Evolutionary conservation across 2,888 invertebrate genomes (phyloP), one percentile per base, ranked within the genome.

Genomic region (Bellardia bayeri): DNA sequence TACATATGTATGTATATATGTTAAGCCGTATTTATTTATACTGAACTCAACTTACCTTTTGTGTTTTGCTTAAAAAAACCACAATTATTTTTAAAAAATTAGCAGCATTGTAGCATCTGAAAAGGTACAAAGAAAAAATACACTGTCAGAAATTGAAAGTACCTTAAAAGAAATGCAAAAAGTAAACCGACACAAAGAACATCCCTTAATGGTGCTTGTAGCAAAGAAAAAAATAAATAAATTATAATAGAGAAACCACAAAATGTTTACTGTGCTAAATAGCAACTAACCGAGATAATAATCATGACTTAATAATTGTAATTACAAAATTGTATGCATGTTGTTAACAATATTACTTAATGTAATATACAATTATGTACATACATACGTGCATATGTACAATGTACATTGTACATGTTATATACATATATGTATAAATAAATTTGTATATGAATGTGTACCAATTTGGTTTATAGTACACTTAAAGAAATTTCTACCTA

Each of bases 31-130:
- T 23, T 23, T 23, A 23, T 23, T 1, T 23, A 3, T 11, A 13
- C 13, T 11, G 13, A 45, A 14, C n/a, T 30, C 8, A 54, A 66
- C 74, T 83, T 78, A 71, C 78, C 71, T 83, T 54, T 83, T 54
- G 14, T 58, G 11, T 76, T 68, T 68, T 13, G 49, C 51, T 49
- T 13, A n/a, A 30, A 40, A 63, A 54, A 51, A 49, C 82, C 82
- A 68, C 66, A 82, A 69, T 40, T 75, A 68, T 51, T 74, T 68
- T 61, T 33, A 30, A 7, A n/a, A 61, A 51, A 37, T 51, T 30
- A n/a, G 13, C 33, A 74, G n/a, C 49, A 40, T 16, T 61, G 5
- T n/a, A 68, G 11, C 6, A 82, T 64, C 81, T 81, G 45, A 14
- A 82, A 82, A 9, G 0, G 56, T 66, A 74, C 7, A 82, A 74